Conservation (phyloP, 2,797 vertebrate genomes). For the Tapirus indicus region DNA sequence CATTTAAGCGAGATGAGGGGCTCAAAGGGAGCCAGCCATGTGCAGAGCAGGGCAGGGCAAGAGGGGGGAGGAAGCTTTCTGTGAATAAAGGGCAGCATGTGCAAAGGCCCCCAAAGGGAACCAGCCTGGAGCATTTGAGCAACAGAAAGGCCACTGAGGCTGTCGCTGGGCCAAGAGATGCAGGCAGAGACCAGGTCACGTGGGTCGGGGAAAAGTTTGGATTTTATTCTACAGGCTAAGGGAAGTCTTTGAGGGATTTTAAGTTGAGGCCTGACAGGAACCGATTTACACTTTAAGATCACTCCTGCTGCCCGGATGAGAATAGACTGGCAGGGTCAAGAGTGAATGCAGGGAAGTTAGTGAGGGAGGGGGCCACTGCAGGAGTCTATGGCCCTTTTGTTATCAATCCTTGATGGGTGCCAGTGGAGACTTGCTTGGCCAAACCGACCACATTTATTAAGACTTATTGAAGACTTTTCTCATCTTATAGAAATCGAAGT, state of each 20-base stretch:
- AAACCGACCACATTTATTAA: neutral
- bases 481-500: conserved; percentile 37
- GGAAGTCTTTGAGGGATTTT: neutral
- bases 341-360: neutral
- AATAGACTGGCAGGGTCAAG: neutral
- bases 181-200: neutral
- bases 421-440: neutral
- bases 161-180: neutral
- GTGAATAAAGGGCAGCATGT: neutral
- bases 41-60: neutral
- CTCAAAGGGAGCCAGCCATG: neutral
- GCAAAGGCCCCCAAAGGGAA: neutral
- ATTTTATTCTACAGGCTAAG: neutral
- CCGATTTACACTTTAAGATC: neutral
- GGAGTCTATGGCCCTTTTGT: neutral
- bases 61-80: neutral
- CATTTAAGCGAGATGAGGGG: neutral
- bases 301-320: neutral
- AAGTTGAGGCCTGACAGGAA: neutral
- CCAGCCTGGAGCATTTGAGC: rapidly evolving
- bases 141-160: neutral
- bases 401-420: neutral
- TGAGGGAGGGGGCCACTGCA: neutral
- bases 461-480: neutral
- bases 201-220: neutral